Evolutionary conservation across 1,140 invertebrate species (phyloP).

Genomic region (Parasteatoda tepidariorum): DNA sequence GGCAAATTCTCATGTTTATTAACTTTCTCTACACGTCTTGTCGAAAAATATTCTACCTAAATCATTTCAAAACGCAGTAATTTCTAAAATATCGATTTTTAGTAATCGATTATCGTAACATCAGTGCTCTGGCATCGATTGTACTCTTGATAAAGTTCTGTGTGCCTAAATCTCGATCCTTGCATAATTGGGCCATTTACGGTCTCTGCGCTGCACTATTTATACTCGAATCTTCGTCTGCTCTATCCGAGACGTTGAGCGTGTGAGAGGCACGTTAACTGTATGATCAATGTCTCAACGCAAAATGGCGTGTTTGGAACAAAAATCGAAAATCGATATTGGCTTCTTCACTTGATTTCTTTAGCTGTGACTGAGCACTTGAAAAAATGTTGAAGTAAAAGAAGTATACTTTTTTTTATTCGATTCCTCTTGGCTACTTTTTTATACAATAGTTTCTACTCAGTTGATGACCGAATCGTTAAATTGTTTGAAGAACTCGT

Average conservation of each 20-base stretch:
- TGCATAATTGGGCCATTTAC: background rate
- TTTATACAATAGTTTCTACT: background rate
- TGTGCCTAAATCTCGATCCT: too few relatives aligned
- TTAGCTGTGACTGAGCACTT: background rate
- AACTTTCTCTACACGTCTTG: too few relatives aligned
- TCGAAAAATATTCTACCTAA: too few relatives aligned
- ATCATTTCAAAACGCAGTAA: too few relatives aligned
- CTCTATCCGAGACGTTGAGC: background rate
- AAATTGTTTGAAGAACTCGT: background rate
- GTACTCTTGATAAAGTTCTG: too few relatives aligned
- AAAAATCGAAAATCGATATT: conserved; percentile 54
- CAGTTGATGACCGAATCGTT: background rate
- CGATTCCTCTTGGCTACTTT: background rate
- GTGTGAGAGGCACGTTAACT: background rate
- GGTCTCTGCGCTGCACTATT: background rate
- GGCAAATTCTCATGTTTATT: too few relatives aligned
- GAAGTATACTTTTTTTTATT: background rate
- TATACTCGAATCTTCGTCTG: background rate
- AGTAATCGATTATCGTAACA: too few relatives aligned
- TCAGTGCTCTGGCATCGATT: too few relatives aligned
- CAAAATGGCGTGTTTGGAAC: background rate
- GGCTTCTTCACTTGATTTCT: conserved; percentile 37
- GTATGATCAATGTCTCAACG: conserved; percentile 15
- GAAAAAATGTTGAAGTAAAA: background rate
- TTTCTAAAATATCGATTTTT: too few relatives aligned